Base-by-base conservation (phyloP, 2,888 invertebrate genomes). In the Noctua janthe region DNA sequence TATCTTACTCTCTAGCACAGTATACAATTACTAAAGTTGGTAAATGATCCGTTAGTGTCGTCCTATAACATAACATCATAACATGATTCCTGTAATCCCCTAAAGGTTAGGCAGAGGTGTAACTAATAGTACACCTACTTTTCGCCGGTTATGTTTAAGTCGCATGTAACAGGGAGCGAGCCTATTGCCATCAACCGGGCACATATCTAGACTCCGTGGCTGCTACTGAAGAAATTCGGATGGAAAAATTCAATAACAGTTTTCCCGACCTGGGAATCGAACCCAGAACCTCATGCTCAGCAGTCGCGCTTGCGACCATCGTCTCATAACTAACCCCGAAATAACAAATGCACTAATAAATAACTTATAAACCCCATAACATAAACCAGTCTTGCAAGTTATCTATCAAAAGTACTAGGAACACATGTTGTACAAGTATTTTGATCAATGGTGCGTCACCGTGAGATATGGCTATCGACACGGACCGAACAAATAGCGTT, bases 391-490 rank as follows among this genome's bases (percentile, higher is more conserved):
- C 29, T 85, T 85, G 51, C 59, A 78, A 87, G 75, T 79, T 71
- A 85, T 90, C 90, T 92, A 92, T 91, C 91, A 91, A 91, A 88
- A 87, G 87, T 87, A 91, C 91, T 91, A 92, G 91, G 91, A 92
- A 89, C 86, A 83, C 80, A 92, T 89, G 74, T 74, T 78, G 76
- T 86, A 89, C 84, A 89, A 90, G 90, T 79, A 91, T 92, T 93
- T 93, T 94, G 94, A 94, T 93, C 91, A 91, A 94, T 93, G 83
- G 90, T 89, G 87, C 92, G 94, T 94, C 94, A 91, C 89, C 87
- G 89, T 94, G 93, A 94, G 92, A 94, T 94, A 94, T 94, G 91
- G 91, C 92, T 91, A 92, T 92, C 92, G 90, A 88, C 89, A 87
- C 87, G 86, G 86, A 75, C 87, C 84, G 81, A 88, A 93, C 93